phyloP scores from a whole-genome alignment of 1,140 invertebrate genomes.

The Hylaeus anthracinus region DNA sequence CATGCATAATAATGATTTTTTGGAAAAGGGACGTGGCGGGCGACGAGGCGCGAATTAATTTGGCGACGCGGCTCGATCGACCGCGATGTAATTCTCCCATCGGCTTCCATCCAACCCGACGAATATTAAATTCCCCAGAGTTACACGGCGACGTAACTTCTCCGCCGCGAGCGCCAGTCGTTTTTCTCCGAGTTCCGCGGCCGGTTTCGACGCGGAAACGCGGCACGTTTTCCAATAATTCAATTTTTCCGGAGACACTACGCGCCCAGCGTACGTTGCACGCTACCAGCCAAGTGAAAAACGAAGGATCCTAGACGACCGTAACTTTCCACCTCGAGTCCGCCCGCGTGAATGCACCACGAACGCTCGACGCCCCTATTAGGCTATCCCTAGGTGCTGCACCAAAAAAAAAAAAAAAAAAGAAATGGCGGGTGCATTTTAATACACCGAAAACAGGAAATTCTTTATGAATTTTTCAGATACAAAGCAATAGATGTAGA shows the following conservation, averaged over 20 bases:
- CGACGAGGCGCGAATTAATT: neutral
- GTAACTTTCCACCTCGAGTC: neutral
- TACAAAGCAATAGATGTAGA: no score
- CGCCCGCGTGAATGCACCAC: neutral
- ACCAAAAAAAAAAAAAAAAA: no score
- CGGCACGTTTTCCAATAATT: slow-evolving; percentile 41
- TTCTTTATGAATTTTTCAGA: no score
- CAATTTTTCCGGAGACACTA: slow-evolving; percentile 31
- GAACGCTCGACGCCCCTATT: neutral
- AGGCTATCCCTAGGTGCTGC: neutral
- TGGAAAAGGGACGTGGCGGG: no score
- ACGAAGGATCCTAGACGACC: neutral
- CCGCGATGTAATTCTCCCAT: slow-evolving; percentile 21
- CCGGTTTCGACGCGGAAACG: neutral
- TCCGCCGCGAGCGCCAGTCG: neutral
- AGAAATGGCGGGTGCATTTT: no score
- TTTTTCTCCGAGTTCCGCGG: neutral
- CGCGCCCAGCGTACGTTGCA: slow-evolving; percentile 26
- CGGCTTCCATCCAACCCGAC: neutral
- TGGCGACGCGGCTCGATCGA: slow-evolving; percentile 5
- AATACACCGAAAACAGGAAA: no score
- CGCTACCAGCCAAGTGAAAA: neutral
- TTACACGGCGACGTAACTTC: slow-evolving; percentile 7
- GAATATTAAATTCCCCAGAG: slow-evolving; percentile 17
- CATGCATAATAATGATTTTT: no score